Evolutionary conservation across 2,888 invertebrate species (phyloP).

Genomic region (Philopedon plagiatum): DNA sequence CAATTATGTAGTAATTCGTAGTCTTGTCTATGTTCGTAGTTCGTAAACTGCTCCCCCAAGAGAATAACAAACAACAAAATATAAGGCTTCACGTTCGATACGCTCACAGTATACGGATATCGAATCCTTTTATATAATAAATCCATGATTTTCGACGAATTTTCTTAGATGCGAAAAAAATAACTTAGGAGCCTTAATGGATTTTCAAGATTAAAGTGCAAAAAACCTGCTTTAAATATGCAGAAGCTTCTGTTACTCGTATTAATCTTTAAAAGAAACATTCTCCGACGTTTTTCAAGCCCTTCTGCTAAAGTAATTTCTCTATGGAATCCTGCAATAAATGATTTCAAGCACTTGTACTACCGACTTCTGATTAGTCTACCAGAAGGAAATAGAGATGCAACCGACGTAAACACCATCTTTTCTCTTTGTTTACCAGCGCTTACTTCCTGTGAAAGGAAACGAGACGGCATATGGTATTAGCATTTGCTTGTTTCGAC

Average conservation of each 20-base stretch:
- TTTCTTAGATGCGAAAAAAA: too few species aligned
- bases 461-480: constrained; percentile 1
- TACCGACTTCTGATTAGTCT: constrained; percentile 37
- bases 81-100: too few species aligned
- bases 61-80: too few species aligned
- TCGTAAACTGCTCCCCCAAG: too few species aligned
- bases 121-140: too few species aligned
- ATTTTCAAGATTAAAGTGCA: too few species aligned
- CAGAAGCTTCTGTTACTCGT: not conserved
- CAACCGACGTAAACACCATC: constrained; percentile 10
- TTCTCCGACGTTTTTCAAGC: not conserved
- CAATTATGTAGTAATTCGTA: too few species aligned
- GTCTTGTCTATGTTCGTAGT: too few species aligned
- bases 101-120: too few species aligned
- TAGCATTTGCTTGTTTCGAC: not conserved
- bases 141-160: too few species aligned
- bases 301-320: constrained; percentile 34
- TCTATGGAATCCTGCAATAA: constrained; percentile 18
- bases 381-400: constrained; percentile 43
- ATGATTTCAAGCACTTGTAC: constrained; percentile 33
- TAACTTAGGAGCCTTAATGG: too few species aligned
- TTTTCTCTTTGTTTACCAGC: constrained; percentile 13
- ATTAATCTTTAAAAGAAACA: not conserved
- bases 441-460: not conserved
- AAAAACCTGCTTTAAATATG: not conserved